A percentile compares a stretch with the other conserved stretches of the same genome.
phyloP scores from a whole-genome alignment of 2,113 vertebrate species.

The Diadophis punctatus region DNA sequence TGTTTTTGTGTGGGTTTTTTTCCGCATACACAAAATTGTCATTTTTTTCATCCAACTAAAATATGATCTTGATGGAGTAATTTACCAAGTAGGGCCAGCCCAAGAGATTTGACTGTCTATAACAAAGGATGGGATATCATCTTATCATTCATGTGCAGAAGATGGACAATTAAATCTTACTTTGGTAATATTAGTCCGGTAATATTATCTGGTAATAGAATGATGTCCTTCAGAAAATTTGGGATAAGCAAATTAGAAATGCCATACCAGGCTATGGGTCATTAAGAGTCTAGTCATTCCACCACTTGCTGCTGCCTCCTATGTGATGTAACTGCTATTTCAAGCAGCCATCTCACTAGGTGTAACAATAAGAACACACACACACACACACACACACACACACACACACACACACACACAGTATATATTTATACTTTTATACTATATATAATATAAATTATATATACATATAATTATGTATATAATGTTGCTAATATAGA shows the following conservation, averaged over 20 bases:
- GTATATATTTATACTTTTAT: neutral
- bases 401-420: neutral
- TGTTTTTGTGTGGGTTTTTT: neutral
- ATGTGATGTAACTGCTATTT: neutral
- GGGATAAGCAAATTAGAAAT: neutral
- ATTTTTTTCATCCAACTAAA: neutral
- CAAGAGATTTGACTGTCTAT: neutral
- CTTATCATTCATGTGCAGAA: neutral
- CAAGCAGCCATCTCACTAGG: neutral
- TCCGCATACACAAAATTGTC: neutral
- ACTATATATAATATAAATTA: neutral
- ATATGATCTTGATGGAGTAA: neutral
- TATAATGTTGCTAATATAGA: constrained; percentile 3
- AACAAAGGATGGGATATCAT: neutral
- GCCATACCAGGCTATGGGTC: neutral
- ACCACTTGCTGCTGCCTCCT: neutral
- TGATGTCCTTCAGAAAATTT: neutral
- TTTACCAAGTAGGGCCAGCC: neutral
- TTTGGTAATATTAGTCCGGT: neutral
- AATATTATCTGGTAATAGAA: neutral
- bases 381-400: neutral
- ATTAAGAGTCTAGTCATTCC: neutral
- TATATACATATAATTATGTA: neutral
- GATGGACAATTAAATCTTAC: neutral
- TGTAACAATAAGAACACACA: neutral